Conservation (phyloP, 2,113 vertebrate genomes). For the Aegypius monachus region DNA sequence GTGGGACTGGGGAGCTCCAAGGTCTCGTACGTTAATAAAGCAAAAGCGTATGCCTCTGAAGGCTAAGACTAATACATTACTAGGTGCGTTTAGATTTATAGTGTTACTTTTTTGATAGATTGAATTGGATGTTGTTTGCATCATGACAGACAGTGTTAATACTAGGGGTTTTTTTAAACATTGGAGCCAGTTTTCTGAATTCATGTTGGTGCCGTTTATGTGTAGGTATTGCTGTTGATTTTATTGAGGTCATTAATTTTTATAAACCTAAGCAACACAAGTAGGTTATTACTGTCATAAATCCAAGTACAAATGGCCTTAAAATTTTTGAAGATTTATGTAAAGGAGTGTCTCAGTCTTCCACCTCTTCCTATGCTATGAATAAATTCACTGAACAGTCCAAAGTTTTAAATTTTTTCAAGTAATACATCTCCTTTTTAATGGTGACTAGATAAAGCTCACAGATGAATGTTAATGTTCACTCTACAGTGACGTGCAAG, state of each 20-base stretch:
- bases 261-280: background rate
- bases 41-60: background rate
- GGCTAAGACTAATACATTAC: background rate
- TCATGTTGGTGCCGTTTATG: background rate
- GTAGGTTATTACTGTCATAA: background rate
- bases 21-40: fast-evolving
- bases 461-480: background rate
- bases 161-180: background rate
- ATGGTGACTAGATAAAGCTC: background rate
- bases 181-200: background rate
- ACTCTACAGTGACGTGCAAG: background rate
- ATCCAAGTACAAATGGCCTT: background rate
- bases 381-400: background rate
- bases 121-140: background rate
- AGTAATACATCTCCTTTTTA: background rate
- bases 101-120: background rate
- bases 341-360: background rate
- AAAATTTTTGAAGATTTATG: background rate
- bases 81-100: background rate
- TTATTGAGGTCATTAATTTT: background rate
- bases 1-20: background rate
- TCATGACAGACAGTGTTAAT: background rate
- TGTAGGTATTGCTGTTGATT: background rate
- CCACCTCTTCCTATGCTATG: background rate
- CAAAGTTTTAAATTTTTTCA: background rate